Percentiles rank a stretch among this genome's conserved stretches.
Evolutionary conservation across 2,888 invertebrate species (phyloP).

Genomic region (Zonitis immaculata): DNA sequence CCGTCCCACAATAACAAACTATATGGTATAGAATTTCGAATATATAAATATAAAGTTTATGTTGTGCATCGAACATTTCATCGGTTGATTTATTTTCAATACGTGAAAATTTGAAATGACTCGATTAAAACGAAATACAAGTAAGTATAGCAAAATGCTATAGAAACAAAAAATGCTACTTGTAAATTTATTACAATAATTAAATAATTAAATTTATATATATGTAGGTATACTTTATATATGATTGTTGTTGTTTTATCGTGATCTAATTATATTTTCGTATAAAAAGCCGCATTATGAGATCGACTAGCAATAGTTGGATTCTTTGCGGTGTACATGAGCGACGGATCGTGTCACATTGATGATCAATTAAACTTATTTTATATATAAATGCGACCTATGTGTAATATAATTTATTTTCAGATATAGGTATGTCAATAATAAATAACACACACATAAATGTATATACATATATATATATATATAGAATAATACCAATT

Average conservation of each 20-base stretch:
- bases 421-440: conserved; percentile 34
- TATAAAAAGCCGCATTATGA: no score
- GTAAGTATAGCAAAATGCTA: no score
- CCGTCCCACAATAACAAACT: conserved; percentile 26
- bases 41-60: conserved; percentile 36
- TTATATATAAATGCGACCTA: conserved; percentile 36
- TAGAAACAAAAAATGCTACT: no score
- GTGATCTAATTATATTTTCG: no score
- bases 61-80: conserved; percentile 33
- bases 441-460: conserved; percentile 39
- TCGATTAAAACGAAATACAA: no score
- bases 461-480: no score
- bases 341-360: conserved; percentile 13
- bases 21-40: conserved; percentile 24
- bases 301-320: no score
- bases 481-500: no score
- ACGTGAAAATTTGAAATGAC: conserved; percentile 21
- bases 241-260: no score
- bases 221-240: no score
- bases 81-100: conserved; percentile 27
- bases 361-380: conserved; percentile 33
- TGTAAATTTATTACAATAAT: no score
- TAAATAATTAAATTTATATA: no score
- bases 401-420: conserved; percentile 41
- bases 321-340: background rate